Evolutionary conservation across 2,888 invertebrate genomes (phyloP).

Genomic region (Machimus rusticus): DNA sequence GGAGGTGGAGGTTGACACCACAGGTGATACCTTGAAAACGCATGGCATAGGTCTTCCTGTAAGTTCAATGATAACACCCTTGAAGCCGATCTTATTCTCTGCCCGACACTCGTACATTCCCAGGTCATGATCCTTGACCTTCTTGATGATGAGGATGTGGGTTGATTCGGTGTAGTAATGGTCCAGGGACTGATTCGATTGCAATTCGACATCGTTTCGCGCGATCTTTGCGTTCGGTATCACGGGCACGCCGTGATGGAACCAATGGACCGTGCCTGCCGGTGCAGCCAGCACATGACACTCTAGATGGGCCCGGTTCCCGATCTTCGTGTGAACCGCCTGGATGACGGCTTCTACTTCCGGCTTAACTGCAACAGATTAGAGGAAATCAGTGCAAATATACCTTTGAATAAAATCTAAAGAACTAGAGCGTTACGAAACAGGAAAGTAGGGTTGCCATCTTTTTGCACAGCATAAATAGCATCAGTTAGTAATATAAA

Average conservation of each 20-base stretch:
- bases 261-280: conserved; percentile 73
- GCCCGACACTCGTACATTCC: conserved; percentile 83
- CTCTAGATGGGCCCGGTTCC: conserved; percentile 73
- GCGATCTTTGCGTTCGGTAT: conserved; percentile 59
- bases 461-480: background rate
- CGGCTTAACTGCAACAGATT: conserved; percentile 71
- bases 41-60: conserved; percentile 67
- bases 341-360: conserved; percentile 71
- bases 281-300: conserved; percentile 77
- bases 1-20: conserved; percentile 63
- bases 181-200: conserved; percentile 61
- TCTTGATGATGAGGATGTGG: conserved; percentile 73
- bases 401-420: background rate
- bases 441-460: background rate
- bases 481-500: no score
- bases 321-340: conserved; percentile 79
- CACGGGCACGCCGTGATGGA: conserved; percentile 69
- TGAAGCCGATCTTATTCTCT: conserved; percentile 76
- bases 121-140: conserved; percentile 73
- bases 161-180: conserved; percentile 67
- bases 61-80: conserved; percentile 74
- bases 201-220: conserved; percentile 62
- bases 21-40: conserved; percentile 59
- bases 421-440: conserved; percentile 3
- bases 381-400: conserved; percentile 5